phyloP scores from a whole-genome alignment of 2,888 invertebrate genomes.

The Hecatera dysodea region DNA sequence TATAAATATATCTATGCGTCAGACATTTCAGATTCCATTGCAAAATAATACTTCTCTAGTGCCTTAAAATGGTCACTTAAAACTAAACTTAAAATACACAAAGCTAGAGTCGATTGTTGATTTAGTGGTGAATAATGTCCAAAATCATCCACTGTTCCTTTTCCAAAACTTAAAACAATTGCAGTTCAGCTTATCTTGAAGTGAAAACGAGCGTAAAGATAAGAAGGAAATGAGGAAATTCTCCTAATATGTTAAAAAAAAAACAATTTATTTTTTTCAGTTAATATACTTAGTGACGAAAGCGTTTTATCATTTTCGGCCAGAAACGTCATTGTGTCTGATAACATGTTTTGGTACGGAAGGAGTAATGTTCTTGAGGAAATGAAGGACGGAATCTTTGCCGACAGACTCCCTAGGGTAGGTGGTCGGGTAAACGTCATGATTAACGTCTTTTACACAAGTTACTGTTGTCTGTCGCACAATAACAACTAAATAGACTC shows the following conservation, averaged over 20 bases:
- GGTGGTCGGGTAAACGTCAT: conserved; percentile 69
- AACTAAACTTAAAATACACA: neutral
- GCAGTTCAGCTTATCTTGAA: conserved; percentile 35
- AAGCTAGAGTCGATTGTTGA: neutral
- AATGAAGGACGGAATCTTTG: conserved; percentile 80
- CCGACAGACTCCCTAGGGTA: conserved; percentile 70
- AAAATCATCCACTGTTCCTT: neutral
- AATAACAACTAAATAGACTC: conserved; percentile 72
- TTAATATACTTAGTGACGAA: conserved; percentile 63
- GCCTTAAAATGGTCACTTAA: neutral
- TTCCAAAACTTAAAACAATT: neutral
- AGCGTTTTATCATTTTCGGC: conserved; percentile 69
- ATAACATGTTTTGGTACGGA: conserved; percentile 79
- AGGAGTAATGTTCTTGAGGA: conserved; percentile 82
- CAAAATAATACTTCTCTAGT: neutral
- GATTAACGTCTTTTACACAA: conserved; percentile 81
- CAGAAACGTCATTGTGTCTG: conserved; percentile 75
- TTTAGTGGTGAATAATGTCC: too few species aligned
- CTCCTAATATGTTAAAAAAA: conserved; percentile 55
- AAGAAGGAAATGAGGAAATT: conserved; percentile 54
- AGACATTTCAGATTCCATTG: neutral
- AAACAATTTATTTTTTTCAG: conserved; percentile 57
- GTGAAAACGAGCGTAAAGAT: conserved; percentile 55
- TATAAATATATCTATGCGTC: neutral
- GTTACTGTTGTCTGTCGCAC: conserved; percentile 73